These are phyloP conservation scores for Chionomys nivalis DNA, from an alignment of 2,113 vertebrate genomes.

Conservation along the genomic window DNA sequence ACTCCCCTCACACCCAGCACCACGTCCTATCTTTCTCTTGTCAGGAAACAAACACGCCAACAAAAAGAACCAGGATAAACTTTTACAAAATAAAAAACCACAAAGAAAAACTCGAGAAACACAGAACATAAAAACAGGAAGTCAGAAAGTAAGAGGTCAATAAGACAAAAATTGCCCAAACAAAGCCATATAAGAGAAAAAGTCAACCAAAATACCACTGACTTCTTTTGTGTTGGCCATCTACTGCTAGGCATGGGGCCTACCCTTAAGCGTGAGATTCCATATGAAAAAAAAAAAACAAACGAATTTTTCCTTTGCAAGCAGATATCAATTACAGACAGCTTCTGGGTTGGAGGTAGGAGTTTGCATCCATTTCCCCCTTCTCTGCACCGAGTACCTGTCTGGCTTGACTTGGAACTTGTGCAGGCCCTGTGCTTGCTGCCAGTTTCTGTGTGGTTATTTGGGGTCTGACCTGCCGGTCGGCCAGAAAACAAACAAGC, in stretches of 20 bases:
- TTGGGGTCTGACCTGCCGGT: too few species aligned
- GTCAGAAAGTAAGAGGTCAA: neutral
- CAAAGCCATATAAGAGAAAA: neutral
- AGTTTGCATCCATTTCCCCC: neutral
- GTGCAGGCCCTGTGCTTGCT: neutral
- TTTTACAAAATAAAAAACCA: neutral
- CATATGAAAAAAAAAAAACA: neutral
- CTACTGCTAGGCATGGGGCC: neutral
- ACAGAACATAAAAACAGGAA: neutral
- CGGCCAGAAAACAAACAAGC: too few species aligned
- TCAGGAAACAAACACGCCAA: neutral
- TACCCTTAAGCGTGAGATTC: neutral
- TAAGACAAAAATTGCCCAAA: neutral
- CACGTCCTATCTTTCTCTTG: neutral
- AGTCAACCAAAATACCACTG: neutral
- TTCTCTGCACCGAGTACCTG: neutral
- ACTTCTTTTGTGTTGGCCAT: neutral
- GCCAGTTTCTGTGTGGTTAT: neutral
- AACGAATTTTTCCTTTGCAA: neutral
- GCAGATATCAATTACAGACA: neutral
- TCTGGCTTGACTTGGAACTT: neutral
- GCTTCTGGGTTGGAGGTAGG: neutral
- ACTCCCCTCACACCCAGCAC: neutral
- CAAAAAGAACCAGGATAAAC: neutral
- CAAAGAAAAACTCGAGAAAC: neutral